A percentile compares a stretch with the other conserved stretches of the same genome.
Evolutionary conservation across 2,797 vertebrate species (phyloP).

Genomic region (Takifugu rubripes): DNA sequence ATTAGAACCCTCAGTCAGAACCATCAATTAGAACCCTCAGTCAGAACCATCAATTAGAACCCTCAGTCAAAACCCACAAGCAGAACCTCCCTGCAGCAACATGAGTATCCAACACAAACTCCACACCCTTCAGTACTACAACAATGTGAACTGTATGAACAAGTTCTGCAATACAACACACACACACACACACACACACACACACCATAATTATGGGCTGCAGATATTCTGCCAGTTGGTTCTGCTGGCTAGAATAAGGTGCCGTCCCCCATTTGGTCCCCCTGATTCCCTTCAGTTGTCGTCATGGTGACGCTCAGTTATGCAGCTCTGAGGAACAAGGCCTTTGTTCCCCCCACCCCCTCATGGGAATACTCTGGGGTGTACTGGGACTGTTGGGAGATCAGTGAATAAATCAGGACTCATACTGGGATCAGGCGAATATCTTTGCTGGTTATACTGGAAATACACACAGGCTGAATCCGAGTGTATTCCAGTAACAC

Average conservation of each 20-base stretch:
- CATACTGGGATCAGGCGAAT: not conserved
- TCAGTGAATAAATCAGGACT: not conserved
- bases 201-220: constrained; percentile 52
- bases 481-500: too few species aligned
- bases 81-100: too few species aligned
- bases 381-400: not conserved
- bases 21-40: not conserved
- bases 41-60: not conserved
- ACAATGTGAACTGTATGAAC: too few species aligned
- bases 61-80: not conserved
- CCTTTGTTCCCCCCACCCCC: constrained; percentile 48
- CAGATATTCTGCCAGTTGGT: constrained; percentile 25
- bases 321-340: constrained; percentile 59
- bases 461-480: too few species aligned
- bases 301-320: constrained; percentile 63
- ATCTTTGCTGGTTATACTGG: not conserved
- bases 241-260: too few species aligned
- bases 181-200: constrained; percentile 17
- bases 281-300: constrained; percentile 42
- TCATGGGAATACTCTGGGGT: not conserved
- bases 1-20: not conserved
- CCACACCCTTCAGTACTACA: too few species aligned
- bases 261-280: constrained; percentile 3
- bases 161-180: constrained; percentile 1
- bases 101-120: too few species aligned